Conservation (phyloP, 2,797 vertebrate species). For the Peromyscus aztecus region DNA sequence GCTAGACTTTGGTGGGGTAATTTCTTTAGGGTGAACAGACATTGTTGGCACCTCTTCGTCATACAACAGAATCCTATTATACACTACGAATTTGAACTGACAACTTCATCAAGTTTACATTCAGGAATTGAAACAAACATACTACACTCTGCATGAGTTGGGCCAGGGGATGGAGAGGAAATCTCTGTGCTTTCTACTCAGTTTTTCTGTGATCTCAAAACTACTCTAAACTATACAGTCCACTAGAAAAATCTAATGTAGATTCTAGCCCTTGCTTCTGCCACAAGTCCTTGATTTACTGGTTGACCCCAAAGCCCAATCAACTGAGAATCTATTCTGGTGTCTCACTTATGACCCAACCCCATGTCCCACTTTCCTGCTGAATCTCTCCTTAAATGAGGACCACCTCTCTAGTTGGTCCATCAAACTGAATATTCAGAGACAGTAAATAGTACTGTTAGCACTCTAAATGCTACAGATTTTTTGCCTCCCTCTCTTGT, state of each 20-base stretch:
- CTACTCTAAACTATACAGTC: neutral
- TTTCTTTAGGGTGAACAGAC: neutral
- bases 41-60: neutral
- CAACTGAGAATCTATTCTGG: neutral
- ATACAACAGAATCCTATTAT: neutral
- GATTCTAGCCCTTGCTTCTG: neutral
- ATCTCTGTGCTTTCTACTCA: neutral
- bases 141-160: no score
- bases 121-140: neutral
- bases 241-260: neutral
- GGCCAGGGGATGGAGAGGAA: neutral
- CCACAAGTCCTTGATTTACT: neutral
- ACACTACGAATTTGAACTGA: neutral
- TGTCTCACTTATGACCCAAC: neutral
- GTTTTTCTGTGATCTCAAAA: conserved; percentile 11
- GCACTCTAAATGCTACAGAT: neutral
- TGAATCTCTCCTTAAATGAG: neutral
- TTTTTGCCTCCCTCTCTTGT: neutral
- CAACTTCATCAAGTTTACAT: accelerated
- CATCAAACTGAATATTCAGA: neutral
- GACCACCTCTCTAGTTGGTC: neutral
- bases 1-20: neutral
- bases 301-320: neutral
- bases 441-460: neutral
- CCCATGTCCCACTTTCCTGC: neutral